Evolutionary conservation across 2,113 vertebrate genomes (phyloP).

Genomic region (Zapus hudsonius): DNA sequence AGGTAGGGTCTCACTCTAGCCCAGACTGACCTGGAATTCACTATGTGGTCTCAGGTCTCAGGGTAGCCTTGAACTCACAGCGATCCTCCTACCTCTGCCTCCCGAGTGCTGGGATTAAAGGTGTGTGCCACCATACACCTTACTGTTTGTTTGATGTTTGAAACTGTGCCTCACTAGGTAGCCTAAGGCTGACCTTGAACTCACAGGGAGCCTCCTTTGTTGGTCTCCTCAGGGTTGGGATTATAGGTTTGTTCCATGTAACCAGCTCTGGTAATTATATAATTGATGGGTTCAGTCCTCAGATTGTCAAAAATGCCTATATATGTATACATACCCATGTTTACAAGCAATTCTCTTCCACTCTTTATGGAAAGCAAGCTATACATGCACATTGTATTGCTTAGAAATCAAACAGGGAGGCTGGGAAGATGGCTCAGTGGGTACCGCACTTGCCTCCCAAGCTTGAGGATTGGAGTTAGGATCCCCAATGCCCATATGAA

Average conservation of each 20-base stretch:
- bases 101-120: too few species aligned
- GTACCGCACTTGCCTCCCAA: too few species aligned
- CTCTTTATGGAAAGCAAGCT: background rate
- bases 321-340: background rate
- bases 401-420: slow-evolving; percentile 6
- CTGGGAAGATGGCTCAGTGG: too few species aligned
- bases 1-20: too few species aligned
- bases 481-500: too few species aligned
- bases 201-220: background rate
- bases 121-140: too few species aligned
- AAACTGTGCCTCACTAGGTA: background rate
- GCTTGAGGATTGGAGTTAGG: too few species aligned
- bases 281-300: background rate
- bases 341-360: background rate
- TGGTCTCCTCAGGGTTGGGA: background rate
- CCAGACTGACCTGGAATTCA: too few species aligned
- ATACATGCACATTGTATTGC: background rate
- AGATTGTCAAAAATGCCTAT: background rate
- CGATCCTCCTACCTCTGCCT: too few species aligned
- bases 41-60: too few species aligned
- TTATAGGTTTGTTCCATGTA: background rate
- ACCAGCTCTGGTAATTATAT: background rate
- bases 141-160: background rate
- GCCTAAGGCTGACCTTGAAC: background rate
- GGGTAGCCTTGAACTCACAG: too few species aligned